Evolutionary conservation across 2,888 invertebrate species (phyloP), one percentile per base, ranked within the genome.

Genomic region (Polymixis flavicincta): DNA sequence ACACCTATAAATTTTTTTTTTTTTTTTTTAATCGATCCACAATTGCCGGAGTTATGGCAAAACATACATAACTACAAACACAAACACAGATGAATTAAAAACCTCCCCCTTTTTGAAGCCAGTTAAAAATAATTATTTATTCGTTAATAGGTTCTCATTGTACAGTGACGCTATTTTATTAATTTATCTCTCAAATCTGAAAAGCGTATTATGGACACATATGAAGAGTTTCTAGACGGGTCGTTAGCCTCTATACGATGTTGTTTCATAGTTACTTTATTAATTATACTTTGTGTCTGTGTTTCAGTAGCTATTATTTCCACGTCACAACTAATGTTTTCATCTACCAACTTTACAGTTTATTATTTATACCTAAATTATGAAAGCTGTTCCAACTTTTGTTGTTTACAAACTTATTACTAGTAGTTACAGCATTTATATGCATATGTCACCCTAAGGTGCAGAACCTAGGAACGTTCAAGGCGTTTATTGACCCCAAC

Each of bases 281-380:
- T 76, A 82, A 79, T 78, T 82, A 37, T 69, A 76, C 54, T 65
- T 69, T 32, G 64, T 14, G 52, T 65, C 82, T 45, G 54, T 59
- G 48, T 76, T 82, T 50, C 37, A 82, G 28, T 28, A 54, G 64
- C 48, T 50, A 82, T 82, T 82, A 79, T 69, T 68, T 69, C 50
- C 28, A 66, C n/a, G 69, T 69, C 64, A 77, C 7, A 68, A 17
- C 17, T 63, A 60, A 68, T 69, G 69, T 55, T 50, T 67, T 69
- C 66, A 60, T 59, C 37, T 17, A 55, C 45, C 50, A 76, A 66
- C 50, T 81, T 75, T 4, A 61, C 59, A 61, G 42, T 57, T 67
- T 63, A 66, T 74, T 80, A 75, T 81, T 61, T 60, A 78, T 54
- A 42, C 50, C 22, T 64, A 9, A 80, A 52, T 57, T 64, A 64